Evolutionary conservation across 2,888 invertebrate genomes (phyloP).

Genomic region (Tinea trinotella): DNA sequence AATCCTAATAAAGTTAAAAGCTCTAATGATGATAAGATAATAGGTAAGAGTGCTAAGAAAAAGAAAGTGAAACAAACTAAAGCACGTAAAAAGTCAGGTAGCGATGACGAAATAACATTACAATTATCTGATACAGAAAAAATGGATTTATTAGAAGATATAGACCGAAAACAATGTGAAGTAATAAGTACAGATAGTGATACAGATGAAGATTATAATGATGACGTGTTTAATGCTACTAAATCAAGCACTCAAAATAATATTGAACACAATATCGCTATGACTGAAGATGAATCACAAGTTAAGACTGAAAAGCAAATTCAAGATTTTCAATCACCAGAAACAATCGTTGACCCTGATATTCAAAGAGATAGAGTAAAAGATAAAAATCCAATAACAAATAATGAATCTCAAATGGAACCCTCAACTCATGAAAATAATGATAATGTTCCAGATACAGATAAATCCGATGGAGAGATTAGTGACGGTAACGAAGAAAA

Average conservation of each 20-base stretch:
- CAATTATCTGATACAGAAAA: constrained; percentile 64
- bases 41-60: constrained; percentile 2
- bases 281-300: too few relatives aligned
- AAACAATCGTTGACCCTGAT: too few relatives aligned
- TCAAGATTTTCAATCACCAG: background rate
- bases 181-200: constrained; percentile 29
- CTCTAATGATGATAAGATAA: too few relatives aligned
- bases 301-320: background rate
- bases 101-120: constrained; percentile 60
- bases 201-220: too few relatives aligned
- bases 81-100: constrained; percentile 34
- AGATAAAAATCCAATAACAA: background rate
- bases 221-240: too few relatives aligned
- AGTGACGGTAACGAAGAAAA: constrained; percentile 1
- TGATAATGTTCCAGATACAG: background rate
- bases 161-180: constrained; percentile 47
- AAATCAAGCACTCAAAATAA: too few relatives aligned
- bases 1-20: constrained; percentile 18
- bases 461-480: constrained; percentile 7
- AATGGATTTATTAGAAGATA: constrained; percentile 60
- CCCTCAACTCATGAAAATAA: background rate
- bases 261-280: too few relatives aligned
- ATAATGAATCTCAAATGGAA: background rate
- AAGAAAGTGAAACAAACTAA: constrained; percentile 19
- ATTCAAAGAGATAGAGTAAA: background rate